These are phyloP conservation scores for Agapostemon virescens DNA, from an alignment of 2,888 invertebrate genomes.

Conservation along the genomic window DNA sequence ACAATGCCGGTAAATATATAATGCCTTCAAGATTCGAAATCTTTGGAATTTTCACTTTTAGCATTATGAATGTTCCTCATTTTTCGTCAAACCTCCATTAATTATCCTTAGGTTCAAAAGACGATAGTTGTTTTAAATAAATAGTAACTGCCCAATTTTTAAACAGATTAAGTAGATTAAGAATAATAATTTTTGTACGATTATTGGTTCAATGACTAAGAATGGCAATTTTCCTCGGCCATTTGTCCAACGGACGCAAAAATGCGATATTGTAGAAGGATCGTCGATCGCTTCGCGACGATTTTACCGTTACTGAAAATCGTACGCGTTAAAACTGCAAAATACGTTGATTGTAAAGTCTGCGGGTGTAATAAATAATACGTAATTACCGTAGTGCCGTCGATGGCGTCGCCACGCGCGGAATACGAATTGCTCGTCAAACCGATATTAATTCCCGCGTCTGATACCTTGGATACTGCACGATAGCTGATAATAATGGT, in stretches of 20 bases:
- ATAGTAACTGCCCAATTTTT: too few relatives aligned
- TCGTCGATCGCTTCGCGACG: not conserved
- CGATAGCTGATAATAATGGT: conserved; percentile 68
- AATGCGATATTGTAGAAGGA: not conserved
- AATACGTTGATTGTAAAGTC: conserved; percentile 35
- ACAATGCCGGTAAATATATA: too few relatives aligned
- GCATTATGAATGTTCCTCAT: too few relatives aligned
- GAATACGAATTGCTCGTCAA: conserved; percentile 53
- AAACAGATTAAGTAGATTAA: too few relatives aligned
- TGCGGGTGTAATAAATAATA: conserved; percentile 48
- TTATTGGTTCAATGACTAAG: too few relatives aligned
- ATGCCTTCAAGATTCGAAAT: too few relatives aligned
- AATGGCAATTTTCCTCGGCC: not conserved
- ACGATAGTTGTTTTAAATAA: too few relatives aligned
- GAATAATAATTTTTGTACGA: too few relatives aligned
- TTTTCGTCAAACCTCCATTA: too few relatives aligned
- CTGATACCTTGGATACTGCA: conserved; percentile 46
- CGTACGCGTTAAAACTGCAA: conserved; percentile 38
- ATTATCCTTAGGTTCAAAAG: not conserved
- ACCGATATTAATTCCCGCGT: conserved; percentile 64
- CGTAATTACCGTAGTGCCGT: conserved; percentile 38
- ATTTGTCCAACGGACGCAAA: not conserved
- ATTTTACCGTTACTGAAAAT: conserved; percentile 51
- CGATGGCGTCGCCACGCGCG: conserved; percentile 26
- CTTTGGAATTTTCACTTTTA: too few relatives aligned